These are phyloP conservation scores for Sturnus vulgaris DNA, from an alignment of 2,113 vertebrate species.

Conservation along the genomic window DNA sequence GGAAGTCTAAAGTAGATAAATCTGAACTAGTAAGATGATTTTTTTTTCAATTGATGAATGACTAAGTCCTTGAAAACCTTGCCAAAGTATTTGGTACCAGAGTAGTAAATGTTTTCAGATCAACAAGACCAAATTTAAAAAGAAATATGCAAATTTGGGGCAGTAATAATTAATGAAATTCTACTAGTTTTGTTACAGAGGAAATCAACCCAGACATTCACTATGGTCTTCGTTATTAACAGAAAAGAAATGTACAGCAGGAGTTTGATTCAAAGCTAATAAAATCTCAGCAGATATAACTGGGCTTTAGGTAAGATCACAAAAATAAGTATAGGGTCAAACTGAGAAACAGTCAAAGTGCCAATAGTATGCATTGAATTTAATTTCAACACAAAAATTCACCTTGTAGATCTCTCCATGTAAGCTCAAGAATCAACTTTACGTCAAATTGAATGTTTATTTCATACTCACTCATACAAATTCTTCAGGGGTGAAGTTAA, in stretches of 20 bases:
- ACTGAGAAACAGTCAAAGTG: neutral
- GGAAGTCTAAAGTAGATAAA: neutral
- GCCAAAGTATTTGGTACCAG: neutral
- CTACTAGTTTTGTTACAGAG: neutral
- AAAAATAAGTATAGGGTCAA: neutral
- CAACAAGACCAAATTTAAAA: neutral
- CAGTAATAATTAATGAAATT: neutral
- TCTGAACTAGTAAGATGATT: neutral
- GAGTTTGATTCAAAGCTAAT: neutral
- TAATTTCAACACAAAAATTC: neutral
- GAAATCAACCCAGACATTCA: neutral
- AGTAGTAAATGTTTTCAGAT: neutral
- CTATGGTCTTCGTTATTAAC: neutral
- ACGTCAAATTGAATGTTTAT: neutral
- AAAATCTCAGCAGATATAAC: neutral
- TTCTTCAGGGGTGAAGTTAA: constrained; percentile 82
- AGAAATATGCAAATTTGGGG: neutral
- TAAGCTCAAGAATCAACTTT: neutral
- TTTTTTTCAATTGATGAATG: neutral
- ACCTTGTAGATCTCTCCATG: neutral
- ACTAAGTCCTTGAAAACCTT: neutral
- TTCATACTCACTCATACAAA: constrained; percentile 81
- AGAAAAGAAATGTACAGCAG: neutral
- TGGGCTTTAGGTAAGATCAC: neutral
- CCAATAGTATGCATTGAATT: neutral